phyloP scores from a whole-genome alignment of 2,113 vertebrate genomes.

The Pitta sordida region DNA sequence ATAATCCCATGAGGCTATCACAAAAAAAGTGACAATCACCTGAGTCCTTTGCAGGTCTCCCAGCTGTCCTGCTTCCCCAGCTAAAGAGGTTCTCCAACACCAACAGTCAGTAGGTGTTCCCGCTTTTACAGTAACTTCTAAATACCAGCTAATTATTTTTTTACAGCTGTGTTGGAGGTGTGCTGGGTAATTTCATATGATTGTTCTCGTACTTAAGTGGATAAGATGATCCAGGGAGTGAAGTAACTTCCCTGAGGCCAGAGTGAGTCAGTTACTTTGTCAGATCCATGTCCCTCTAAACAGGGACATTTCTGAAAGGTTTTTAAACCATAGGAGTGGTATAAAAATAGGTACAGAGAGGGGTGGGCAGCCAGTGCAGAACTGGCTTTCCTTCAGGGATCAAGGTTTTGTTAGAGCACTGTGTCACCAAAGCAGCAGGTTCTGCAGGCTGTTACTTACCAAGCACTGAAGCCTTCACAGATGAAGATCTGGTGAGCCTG shows the following conservation, averaged over 20 bases:
- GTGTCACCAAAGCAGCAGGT: neutral
- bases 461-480: neutral
- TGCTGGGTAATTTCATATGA: neutral
- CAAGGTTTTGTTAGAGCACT: neutral
- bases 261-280: slow-evolving; percentile 28
- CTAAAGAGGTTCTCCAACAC: neutral
- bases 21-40: neutral
- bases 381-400: neutral
- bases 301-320: neutral
- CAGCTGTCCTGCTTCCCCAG: neutral
- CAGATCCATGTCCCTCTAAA: neutral
- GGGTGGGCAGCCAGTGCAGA: neutral
- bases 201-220: neutral
- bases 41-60: neutral
- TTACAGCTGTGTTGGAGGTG: neutral
- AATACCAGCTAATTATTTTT: slow-evolving; percentile 10
- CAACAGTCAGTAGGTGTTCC: neutral
- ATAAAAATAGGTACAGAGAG: neutral
- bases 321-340: neutral
- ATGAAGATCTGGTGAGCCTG: neutral
- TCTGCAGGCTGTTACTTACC: neutral
- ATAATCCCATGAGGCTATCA: neutral
- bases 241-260: slow-evolving; percentile 36
- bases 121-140: neutral
- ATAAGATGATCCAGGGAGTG: slow-evolving; percentile 24